phyloP scores from a whole-genome alignment of 1,140 invertebrate genomes.

The Drosophila lini region DNA sequence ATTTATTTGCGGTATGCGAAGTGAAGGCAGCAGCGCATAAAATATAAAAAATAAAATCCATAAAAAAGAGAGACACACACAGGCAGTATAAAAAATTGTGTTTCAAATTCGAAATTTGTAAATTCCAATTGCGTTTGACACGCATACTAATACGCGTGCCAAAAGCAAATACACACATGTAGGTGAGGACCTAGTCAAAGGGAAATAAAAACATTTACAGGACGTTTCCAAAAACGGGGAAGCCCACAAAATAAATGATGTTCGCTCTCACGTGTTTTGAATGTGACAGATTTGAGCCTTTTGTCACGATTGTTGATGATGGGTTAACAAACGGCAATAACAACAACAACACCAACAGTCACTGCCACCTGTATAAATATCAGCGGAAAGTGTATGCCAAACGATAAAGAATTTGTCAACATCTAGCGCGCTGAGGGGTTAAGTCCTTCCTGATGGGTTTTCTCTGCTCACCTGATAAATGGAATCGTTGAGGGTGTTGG shows the following conservation, averaged over 20 bases:
- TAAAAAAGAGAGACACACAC: conserved; percentile 26
- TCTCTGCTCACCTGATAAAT: conserved; percentile 39
- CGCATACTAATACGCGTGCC: conserved; percentile 23
- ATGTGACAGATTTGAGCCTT: conserved; percentile 81
- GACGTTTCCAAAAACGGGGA: conserved; percentile 48
- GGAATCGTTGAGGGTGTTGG: conserved; percentile 17
- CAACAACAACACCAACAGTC: conserved; percentile 20
- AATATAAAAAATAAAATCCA: conserved; percentile 21
- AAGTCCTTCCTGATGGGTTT: conserved; percentile 53
- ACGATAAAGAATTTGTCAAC: conserved; percentile 72
- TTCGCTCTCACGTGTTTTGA: conserved; percentile 74
- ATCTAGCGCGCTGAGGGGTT: conserved; percentile 50
- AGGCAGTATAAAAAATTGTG: conserved; percentile 51
- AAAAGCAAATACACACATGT: conserved; percentile 23
- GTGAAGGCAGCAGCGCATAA: conserved; percentile 14
- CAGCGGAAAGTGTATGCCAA: conserved; percentile 54
- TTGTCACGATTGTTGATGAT: conserved; percentile 80
- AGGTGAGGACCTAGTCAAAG: conserved; percentile 57
- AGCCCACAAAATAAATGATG: conserved; percentile 78
- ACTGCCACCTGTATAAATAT: conserved; percentile 39
- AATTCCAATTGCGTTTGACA: conserved; percentile 74
- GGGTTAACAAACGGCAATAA: conserved; percentile 75
- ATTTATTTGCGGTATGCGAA: conserved; percentile 46
- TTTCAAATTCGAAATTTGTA: conserved; percentile 73
- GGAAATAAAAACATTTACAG: conserved; percentile 72